A percentile compares a stretch with the other conserved stretches of the same genome.
These are phyloP conservation scores for Papilio glaucus DNA, from an alignment of 1,140 invertebrate genomes.

Conservation along the genomic window DNA sequence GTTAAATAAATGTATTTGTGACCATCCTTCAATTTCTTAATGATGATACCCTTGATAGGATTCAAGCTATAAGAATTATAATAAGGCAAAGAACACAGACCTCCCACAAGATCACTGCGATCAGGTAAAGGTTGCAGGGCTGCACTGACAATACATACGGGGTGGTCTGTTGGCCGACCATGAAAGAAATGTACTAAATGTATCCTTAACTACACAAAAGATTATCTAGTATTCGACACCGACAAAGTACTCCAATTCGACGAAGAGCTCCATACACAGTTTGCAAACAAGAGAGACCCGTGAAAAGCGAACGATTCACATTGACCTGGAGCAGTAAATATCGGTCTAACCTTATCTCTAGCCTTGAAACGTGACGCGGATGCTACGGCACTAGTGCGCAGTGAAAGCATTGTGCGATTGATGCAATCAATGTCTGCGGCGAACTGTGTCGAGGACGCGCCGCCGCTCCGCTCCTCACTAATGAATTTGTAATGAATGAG, in stretches of 20 bases:
- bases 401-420: conserved; percentile 79
- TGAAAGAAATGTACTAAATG: too few species aligned
- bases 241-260: background rate
- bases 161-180: too few species aligned
- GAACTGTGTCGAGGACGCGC: conserved; percentile 71
- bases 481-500: conserved; percentile 63
- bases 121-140: too few species aligned
- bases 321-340: conserved; percentile 69
- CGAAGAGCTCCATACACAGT: background rate
- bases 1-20: too few species aligned
- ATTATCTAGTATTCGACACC: too few species aligned
- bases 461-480: conserved; percentile 41
- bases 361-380: conserved; percentile 80
- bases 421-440: conserved; percentile 65
- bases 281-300: conserved; percentile 39
- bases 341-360: conserved; percentile 65
- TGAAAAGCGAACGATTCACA: conserved; percentile 67
- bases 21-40: too few species aligned
- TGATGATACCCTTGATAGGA: too few species aligned
- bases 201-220: background rate
- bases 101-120: too few species aligned
- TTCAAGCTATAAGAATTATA: too few species aligned
- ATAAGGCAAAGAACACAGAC: too few species aligned
- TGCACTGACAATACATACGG: too few species aligned
- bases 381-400: conserved; percentile 54